A percentile compares a stretch with the other conserved stretches of the same genome.
These are phyloP conservation scores for Drosophila albomicans DNA, from an alignment of 1,140 invertebrate genomes.

Conservation along the genomic window DNA sequence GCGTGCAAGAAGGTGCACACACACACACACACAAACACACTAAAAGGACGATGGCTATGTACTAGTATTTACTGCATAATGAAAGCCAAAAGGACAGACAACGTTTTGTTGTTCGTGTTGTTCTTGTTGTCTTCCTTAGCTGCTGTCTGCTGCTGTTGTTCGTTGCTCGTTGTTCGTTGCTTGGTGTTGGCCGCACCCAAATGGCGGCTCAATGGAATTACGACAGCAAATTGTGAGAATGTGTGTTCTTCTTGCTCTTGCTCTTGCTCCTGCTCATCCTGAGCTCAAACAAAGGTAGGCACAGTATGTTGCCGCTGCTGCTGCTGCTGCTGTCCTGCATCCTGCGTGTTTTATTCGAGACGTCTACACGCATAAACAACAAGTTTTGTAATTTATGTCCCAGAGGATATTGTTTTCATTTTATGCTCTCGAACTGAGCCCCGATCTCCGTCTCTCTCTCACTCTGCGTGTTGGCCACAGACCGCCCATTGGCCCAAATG, in stretches of 20 bases:
- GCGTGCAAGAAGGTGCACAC: slow-evolving; percentile 19
- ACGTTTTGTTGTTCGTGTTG: slow-evolving; percentile 10
- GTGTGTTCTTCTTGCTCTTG: neutral
- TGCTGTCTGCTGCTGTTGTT: neutral
- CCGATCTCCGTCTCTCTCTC: neutral
- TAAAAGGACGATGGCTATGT: no score
- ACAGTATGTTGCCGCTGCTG: slow-evolving; percentile 12
- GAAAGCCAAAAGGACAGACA: slow-evolving; percentile 49
- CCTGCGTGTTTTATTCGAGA: slow-evolving; percentile 63
- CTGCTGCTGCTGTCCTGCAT: slow-evolving; percentile 25
- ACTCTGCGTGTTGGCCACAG: neutral
- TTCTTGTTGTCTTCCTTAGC: slow-evolving; percentile 26
- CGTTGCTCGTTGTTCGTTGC: no score
- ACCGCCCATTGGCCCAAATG: slow-evolving; percentile 3
- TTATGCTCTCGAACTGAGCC: slow-evolving; percentile 40
- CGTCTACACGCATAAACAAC: slow-evolving; percentile 67
- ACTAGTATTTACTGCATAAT: slow-evolving; percentile 35
- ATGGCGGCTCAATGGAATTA: slow-evolving; percentile 55
- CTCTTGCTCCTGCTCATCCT: no score
- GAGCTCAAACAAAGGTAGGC: slow-evolving; percentile 16
- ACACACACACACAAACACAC: no score
- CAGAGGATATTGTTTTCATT: slow-evolving; percentile 71
- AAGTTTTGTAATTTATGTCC: slow-evolving; percentile 74
- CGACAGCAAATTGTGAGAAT: slow-evolving; percentile 51
- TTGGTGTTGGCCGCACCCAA: slow-evolving; percentile 42